phyloP scores from a whole-genome alignment of 2,113 vertebrate genomes.

The Diadophis punctatus region DNA sequence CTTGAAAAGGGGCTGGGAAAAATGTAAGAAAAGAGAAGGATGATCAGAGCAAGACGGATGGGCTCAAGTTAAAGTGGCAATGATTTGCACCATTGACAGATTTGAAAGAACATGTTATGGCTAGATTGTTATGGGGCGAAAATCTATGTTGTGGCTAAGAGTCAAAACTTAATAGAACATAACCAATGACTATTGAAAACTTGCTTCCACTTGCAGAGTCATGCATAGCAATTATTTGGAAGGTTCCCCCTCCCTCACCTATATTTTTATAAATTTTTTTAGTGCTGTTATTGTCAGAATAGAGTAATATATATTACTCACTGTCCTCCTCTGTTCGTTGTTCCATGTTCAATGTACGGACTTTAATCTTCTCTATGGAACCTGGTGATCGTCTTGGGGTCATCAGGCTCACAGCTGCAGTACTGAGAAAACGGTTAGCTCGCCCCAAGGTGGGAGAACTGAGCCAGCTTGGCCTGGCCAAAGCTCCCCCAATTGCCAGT shows the following conservation, averaged over 20 bases:
- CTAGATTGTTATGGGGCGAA: not conserved
- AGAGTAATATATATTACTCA: conserved; percentile 67
- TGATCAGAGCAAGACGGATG: not conserved
- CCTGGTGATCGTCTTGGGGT: conserved; percentile 85
- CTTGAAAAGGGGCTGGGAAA: not conserved
- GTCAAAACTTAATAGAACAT: not conserved
- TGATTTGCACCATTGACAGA: not conserved
- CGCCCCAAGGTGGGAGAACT: conserved; percentile 94
- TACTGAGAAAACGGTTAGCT: conserved; percentile 95
- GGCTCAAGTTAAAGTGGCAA: not conserved
- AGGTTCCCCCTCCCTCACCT: not conserved
- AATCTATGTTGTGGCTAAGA: not conserved
- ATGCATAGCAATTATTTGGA: not conserved
- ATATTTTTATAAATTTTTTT: not conserved
- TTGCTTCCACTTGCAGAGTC: not conserved
- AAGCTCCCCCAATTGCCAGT: conserved; percentile 80
- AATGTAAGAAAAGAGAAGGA: not conserved
- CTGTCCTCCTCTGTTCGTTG: conserved; percentile 94
- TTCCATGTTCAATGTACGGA: conserved; percentile 84
- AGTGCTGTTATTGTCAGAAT: not conserved
- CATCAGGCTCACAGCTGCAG: conserved; percentile 92
- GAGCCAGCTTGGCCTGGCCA: conserved; percentile 90
- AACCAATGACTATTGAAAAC: not conserved
- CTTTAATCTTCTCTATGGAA: conserved; percentile 86
- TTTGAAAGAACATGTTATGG: not conserved